These are phyloP conservation scores for Diadophis punctatus DNA, from an alignment of 2,113 vertebrate species.

Conservation along the genomic window DNA sequence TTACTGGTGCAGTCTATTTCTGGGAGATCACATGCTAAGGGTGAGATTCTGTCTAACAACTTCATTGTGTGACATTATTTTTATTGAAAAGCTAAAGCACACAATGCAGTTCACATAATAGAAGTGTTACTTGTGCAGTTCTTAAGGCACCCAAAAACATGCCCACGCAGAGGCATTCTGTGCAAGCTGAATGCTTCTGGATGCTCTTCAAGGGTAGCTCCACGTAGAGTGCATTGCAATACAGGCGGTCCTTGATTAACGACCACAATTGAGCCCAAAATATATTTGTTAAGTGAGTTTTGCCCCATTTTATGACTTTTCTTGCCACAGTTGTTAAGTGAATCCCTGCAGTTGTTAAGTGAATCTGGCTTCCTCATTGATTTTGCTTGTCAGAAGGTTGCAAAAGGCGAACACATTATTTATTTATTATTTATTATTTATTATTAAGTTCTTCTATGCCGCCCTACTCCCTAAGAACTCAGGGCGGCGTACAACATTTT, in stretches of 20 bases:
- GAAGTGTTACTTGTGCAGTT: neutral
- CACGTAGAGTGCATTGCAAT: neutral
- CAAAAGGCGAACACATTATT: neutral
- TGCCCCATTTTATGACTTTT: neutral
- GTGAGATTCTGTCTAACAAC: neutral
- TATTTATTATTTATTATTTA: too few species aligned
- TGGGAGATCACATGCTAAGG: neutral
- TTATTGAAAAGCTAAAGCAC: neutral
- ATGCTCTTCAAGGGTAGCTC: neutral
- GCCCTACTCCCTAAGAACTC: too few species aligned
- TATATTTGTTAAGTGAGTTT: neutral
- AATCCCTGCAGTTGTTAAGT: neutral
- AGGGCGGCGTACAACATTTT: too few species aligned
- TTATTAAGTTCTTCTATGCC: too few species aligned
- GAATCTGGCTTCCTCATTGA: neutral
- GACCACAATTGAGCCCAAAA: neutral
- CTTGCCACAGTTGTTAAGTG: neutral
- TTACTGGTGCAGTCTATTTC: neutral
- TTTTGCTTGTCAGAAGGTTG: neutral
- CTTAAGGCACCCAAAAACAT: neutral
- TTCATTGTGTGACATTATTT: neutral
- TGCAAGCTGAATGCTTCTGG: neutral
- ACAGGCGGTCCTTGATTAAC: rapidly evolving
- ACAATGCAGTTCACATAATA: neutral
- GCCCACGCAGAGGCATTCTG: neutral